Evolutionary conservation across 2,888 invertebrate genomes (phyloP).

Genomic region (Bruchidius siliquastri): DNA sequence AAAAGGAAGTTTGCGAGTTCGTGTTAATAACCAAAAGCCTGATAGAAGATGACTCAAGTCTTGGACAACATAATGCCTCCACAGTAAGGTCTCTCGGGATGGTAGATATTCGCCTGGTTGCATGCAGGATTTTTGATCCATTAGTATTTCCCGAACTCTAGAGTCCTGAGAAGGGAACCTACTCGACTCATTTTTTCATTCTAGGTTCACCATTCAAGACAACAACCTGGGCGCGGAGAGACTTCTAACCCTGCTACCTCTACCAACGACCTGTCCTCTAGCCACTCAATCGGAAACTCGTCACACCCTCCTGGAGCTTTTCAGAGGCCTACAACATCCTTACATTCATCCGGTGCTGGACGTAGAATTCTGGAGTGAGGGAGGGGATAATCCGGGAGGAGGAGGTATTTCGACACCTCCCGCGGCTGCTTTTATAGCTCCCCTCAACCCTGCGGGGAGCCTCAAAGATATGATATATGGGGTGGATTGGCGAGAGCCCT

Average conservation of each 20-base stretch:
- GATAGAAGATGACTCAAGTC: too few species aligned
- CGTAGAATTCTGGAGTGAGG: conserved; percentile 68
- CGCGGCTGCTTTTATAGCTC: conserved; percentile 68
- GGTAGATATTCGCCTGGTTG: too few species aligned
- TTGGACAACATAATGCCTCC: too few species aligned
- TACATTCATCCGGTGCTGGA: conserved; percentile 88
- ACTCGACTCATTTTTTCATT: too few species aligned
- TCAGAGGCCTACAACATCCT: conserved; percentile 84
- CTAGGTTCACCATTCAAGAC: conserved; percentile 74
- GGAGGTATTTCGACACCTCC: not conserved
- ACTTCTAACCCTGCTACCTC: conserved; percentile 66
- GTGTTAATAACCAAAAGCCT: too few species aligned
- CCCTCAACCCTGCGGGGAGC: conserved; percentile 79
- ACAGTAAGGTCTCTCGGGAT: too few species aligned
- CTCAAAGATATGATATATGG: conserved; percentile 82
- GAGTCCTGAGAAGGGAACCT: too few species aligned
- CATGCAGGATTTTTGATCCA: too few species aligned
- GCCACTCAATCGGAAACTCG: conserved; percentile 59
- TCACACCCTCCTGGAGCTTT: conserved; percentile 70
- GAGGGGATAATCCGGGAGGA: conserved; percentile 17
- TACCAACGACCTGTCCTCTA: conserved; percentile 62
- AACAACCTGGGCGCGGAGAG: conserved; percentile 73
- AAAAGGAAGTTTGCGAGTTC: too few species aligned
- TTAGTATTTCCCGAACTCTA: too few species aligned
- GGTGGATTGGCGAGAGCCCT: conserved; percentile 57